phyloP scores from a whole-genome alignment of 2,797 vertebrate genomes.

The Heterohyrax brucei region DNA sequence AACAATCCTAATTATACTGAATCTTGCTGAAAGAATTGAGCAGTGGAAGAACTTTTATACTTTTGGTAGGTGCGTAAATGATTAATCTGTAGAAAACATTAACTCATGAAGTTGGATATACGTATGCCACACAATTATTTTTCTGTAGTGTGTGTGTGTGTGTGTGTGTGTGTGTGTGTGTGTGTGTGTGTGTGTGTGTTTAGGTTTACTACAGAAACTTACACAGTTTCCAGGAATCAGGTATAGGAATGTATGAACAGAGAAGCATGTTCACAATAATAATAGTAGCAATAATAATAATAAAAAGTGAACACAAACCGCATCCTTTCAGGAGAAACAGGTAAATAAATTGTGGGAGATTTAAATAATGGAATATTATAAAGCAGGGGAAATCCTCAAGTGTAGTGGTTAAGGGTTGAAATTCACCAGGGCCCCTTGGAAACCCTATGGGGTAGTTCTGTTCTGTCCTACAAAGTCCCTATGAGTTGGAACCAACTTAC shows the following conservation, averaged over 20 bases:
- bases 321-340: not conserved
- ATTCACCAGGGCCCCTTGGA: too few relatives aligned
- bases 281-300: not conserved
- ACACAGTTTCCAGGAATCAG: not conserved
- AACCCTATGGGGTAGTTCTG: too few relatives aligned
- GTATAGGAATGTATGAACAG: not conserved
- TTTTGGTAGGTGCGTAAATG: not conserved
- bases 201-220: not conserved
- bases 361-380: not conserved
- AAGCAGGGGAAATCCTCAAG: not conserved
- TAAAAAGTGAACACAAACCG: not conserved
- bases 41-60: not conserved
- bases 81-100: not conserved
- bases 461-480: too few relatives aligned
- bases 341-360: not conserved
- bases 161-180: not conserved
- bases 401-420: too few relatives aligned
- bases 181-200: not conserved
- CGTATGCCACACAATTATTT: not conserved
- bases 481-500: too few relatives aligned
- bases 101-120: not conserved
- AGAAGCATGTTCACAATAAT: not conserved
- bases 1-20: not conserved
- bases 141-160: not conserved
- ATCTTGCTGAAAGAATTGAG: not conserved